These are phyloP conservation scores for Pterophyllum scalare DNA, from an alignment of 2,113 vertebrate species.

Conservation along the genomic window DNA sequence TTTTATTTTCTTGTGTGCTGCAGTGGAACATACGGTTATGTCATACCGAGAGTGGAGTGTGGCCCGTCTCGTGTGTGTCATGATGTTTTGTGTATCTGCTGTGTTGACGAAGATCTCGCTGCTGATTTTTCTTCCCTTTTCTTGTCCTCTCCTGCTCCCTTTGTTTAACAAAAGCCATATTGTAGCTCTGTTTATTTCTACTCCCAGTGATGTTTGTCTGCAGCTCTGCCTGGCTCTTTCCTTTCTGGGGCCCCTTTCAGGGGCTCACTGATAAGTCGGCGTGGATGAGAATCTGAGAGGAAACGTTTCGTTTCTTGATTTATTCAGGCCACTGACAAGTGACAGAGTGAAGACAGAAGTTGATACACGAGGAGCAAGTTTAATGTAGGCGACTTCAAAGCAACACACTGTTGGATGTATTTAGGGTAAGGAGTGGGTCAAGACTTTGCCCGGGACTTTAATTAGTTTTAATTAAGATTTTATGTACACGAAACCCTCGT, in stretches of 20 bases:
- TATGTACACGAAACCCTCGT: neutral
- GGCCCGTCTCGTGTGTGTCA: constrained; percentile 19
- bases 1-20: constrained; percentile 53
- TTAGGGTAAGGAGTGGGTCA: neutral
- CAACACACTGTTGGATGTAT: neutral
- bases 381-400: neutral
- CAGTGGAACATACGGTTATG: constrained; percentile 68
- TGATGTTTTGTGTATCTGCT: neutral
- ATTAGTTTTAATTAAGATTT: neutral
- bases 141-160: constrained; percentile 11
- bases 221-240: constrained; percentile 30
- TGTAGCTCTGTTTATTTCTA: constrained; percentile 57
- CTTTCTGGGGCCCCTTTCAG: constrained; percentile 31
- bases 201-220: constrained; percentile 51
- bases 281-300: neutral
- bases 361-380: neutral
- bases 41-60: constrained; percentile 39
- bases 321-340: neutral
- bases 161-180: constrained; percentile 57
- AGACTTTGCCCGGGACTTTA: no score
- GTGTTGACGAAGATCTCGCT: constrained; percentile 27
- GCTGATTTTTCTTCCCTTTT: constrained; percentile 19
- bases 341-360: neutral
- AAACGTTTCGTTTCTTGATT: neutral
- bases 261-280: constrained; percentile 4